Percentiles rank a stretch among this genome's conserved stretches.
phyloP scores from a whole-genome alignment of 2,113 vertebrate genomes.

The Hypomesus transpacificus region DNA sequence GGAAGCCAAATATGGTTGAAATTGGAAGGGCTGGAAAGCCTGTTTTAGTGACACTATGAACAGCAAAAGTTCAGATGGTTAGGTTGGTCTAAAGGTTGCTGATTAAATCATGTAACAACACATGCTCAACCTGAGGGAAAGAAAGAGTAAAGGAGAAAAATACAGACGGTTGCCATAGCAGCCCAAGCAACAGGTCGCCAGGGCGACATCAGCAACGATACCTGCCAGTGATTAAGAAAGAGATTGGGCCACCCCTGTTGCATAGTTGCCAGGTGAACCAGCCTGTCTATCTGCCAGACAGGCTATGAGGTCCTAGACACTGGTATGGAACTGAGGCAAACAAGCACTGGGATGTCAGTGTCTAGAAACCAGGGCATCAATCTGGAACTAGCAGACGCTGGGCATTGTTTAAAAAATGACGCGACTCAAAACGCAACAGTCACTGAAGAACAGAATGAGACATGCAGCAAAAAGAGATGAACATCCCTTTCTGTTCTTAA shows the following conservation, averaged over 20 bases:
- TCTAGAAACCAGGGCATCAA: conserved; percentile 37
- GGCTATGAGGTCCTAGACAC: neutral
- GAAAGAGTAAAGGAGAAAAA: neutral
- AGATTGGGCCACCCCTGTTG: neutral
- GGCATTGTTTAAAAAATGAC: too few relatives aligned
- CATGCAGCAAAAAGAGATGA: too few relatives aligned
- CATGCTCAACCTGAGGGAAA: too few relatives aligned
- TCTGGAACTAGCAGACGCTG: conserved; percentile 14
- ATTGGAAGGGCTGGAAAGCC: conserved; percentile 21
- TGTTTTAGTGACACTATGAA: conserved; percentile 34
- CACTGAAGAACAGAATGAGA: too few relatives aligned
- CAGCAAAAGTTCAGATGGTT: conserved; percentile 34
- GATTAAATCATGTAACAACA: too few relatives aligned
- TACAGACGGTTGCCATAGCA: conserved; percentile 16
- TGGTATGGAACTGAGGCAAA: conserved; percentile 37
- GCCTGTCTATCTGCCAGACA: conserved; percentile 1
- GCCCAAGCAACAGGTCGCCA: conserved; percentile 22
- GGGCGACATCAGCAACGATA: conserved; percentile 23
- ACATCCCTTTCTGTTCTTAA: too few relatives aligned
- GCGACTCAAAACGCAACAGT: too few relatives aligned
- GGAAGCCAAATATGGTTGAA: conserved; percentile 45
- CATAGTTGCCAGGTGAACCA: conserved; percentile 42
- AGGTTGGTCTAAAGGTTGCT: conserved; percentile 18
- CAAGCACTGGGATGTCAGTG: conserved; percentile 3
- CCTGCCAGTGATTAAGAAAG: conserved; percentile 4